phyloP scores from a whole-genome alignment of 1,140 invertebrate species.

The Drosophila seguyi region DNA sequence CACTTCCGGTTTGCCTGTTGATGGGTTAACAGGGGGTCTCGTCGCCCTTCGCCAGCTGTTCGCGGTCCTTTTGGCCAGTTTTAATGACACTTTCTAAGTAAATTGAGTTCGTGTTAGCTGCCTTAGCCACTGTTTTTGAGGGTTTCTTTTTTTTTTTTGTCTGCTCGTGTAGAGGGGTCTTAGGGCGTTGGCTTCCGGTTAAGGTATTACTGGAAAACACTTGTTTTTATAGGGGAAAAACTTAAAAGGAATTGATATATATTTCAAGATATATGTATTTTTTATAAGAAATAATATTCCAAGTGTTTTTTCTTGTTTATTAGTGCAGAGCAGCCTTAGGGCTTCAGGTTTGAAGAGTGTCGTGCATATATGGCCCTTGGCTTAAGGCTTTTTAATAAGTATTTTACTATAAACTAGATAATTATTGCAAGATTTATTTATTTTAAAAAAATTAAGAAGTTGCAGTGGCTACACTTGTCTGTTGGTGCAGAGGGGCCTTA shows the following conservation, averaged over 20 bases:
- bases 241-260: too few species aligned
- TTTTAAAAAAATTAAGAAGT: too few species aligned
- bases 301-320: not conserved
- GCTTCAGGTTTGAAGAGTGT: not conserved
- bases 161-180: not conserved
- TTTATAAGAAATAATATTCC: too few species aligned
- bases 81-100: slow-evolving; percentile 29
- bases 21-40: not conserved
- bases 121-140: not conserved
- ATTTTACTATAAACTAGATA: too few species aligned
- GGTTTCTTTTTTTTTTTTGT: not conserved
- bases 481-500: too few species aligned
- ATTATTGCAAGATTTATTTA: too few species aligned
- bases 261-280: not conserved
- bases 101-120: slow-evolving; percentile 11
- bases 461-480: too few species aligned
- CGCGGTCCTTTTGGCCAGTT: slow-evolving; percentile 9
- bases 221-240: not conserved
- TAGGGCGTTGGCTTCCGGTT: not conserved
- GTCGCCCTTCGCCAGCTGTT: too few species aligned
- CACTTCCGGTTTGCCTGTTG: slow-evolving; percentile 21
- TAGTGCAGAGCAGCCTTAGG: not conserved
- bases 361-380: too few species aligned
- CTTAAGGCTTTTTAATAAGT: too few species aligned
- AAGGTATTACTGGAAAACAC: not conserved